Evolutionary conservation across 2,888 invertebrate species (phyloP).

Genomic region (Tetranychus piercei): DNA sequence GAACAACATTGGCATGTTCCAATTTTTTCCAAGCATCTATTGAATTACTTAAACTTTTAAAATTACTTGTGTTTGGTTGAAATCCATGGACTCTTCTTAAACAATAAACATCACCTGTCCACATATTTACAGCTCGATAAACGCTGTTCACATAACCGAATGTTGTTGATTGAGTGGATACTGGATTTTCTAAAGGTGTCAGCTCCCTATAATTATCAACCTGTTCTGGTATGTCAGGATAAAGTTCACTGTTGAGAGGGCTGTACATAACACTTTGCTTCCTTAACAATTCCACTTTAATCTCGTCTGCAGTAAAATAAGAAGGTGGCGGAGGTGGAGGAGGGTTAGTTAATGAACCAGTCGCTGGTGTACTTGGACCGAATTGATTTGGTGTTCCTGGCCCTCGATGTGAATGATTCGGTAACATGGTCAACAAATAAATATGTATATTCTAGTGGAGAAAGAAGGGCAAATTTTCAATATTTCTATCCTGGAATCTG

Average conservation of each 20-base stretch:
- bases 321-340: neutral
- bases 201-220: slow-evolving; percentile 78
- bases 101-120: slow-evolving; percentile 64
- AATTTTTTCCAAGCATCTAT: slow-evolving; percentile 90
- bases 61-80: slow-evolving; percentile 37
- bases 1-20: slow-evolving; percentile 82
- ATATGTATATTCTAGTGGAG: neutral
- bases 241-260: slow-evolving; percentile 4
- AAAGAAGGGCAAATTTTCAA: neutral
- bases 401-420: neutral
- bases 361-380: neutral
- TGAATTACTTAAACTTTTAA: slow-evolving; percentile 53
- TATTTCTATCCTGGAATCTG: no score
- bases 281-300: slow-evolving; percentile 17
- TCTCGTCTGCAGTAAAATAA: slow-evolving; percentile 11
- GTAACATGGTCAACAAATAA: neutral
- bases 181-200: slow-evolving; percentile 52
- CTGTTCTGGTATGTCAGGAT: slow-evolving; percentile 53
- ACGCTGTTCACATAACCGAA: slow-evolving; percentile 59
- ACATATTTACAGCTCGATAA: slow-evolving; percentile 73
- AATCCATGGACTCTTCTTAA: slow-evolving; percentile 64
- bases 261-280: slow-evolving; percentile 11
- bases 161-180: slow-evolving; percentile 42
- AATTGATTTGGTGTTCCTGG: neutral
- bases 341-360: neutral